Evolutionary conservation across 2,797 vertebrate species (phyloP).

Genomic region (Rhinichthys osculus): DNA sequence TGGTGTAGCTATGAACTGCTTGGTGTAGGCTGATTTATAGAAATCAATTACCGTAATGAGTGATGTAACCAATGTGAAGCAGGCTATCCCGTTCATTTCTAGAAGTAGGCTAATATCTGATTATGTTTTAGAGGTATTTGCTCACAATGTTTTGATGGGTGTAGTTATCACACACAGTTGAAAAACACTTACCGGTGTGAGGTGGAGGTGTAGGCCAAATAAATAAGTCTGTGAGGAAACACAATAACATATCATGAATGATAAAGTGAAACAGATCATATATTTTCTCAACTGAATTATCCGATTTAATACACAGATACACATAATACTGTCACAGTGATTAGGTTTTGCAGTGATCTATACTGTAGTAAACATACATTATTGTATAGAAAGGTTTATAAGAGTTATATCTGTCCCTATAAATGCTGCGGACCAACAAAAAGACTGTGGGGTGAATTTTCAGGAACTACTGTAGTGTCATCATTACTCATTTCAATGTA

Average conservation of each 20-base stretch:
- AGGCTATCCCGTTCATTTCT: background rate
- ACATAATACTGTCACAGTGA: background rate
- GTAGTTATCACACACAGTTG: background rate
- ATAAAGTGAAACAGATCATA: background rate
- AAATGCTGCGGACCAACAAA: background rate
- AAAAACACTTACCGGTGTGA: background rate
- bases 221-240: conserved; percentile 13
- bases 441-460: background rate
- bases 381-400: background rate
- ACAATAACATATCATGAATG: background rate
- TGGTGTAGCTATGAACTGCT: background rate
- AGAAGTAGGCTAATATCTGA: background rate
- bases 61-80: background rate
- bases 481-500: background rate
- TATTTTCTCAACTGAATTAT: background rate
- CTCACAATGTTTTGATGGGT: background rate
- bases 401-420: background rate
- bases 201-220: background rate
- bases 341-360: background rate
- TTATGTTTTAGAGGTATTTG: background rate
- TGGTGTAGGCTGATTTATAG: too few relatives aligned
- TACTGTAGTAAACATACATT: background rate
- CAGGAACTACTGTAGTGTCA: background rate
- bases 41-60: too few relatives aligned
- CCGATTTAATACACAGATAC: background rate